phyloP scores from a whole-genome alignment of 1,140 invertebrate species.

The Cotesia glomerata region DNA sequence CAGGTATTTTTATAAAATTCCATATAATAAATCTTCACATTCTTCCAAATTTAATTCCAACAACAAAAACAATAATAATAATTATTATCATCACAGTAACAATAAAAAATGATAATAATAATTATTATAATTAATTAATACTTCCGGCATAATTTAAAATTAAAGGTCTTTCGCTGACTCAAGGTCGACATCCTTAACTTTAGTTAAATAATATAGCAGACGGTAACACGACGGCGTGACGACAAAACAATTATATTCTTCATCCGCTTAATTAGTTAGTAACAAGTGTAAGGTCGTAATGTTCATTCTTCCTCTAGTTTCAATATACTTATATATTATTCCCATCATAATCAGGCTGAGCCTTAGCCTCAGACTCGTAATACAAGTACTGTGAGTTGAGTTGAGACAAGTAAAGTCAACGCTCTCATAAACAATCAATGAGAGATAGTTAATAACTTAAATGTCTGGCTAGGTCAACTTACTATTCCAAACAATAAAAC shows the following conservation, averaged over 20 bases:
- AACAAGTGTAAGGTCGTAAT: constrained; percentile 4
- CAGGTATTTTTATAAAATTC: too few relatives aligned
- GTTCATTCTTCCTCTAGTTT: background rate
- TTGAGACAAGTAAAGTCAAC: background rate
- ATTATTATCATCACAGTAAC: background rate
- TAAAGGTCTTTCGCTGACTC: background rate
- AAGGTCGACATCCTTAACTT: constrained; percentile 8
- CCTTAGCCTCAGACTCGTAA: too few relatives aligned
- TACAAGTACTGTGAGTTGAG: background rate
- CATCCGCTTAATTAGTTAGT: constrained; percentile 12
- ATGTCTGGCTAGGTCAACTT: too few relatives aligned
- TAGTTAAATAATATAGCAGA: background rate
- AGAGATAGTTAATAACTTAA: background rate
- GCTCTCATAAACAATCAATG: background rate
- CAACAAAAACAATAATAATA: too few relatives aligned
- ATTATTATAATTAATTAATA: background rate
- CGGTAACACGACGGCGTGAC: constrained; percentile 8
- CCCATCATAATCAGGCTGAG: too few relatives aligned
- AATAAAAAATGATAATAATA: background rate
- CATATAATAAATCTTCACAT: too few relatives aligned
- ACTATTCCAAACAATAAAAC: background rate
- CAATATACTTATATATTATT: background rate
- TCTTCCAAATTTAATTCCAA: too few relatives aligned
- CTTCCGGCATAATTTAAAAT: constrained; percentile 1
- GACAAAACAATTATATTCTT: constrained; percentile 14